These are phyloP conservation scores for Hiodon tergisus DNA, from an alignment of 2,113 vertebrate species.

Conservation along the genomic window DNA sequence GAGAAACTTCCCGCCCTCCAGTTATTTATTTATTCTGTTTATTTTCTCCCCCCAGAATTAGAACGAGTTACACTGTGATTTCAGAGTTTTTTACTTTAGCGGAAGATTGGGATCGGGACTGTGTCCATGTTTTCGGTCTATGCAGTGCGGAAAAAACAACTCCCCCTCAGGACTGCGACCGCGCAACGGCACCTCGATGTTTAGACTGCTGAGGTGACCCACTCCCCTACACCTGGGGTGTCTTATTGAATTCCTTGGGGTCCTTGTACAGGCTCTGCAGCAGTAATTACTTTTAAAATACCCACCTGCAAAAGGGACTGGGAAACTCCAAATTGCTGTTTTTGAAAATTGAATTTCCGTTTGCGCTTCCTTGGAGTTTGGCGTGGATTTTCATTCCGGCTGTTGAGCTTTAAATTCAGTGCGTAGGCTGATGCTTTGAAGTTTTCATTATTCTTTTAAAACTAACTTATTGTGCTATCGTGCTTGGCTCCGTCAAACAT, in stretches of 20 bases:
- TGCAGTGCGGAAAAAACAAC: neutral
- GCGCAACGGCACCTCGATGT: too few relatives aligned
- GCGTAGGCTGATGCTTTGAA: neutral
- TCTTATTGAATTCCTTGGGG: neutral
- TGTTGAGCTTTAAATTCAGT: neutral
- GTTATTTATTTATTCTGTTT: too few relatives aligned
- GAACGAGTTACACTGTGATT: neutral
- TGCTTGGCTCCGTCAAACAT: too few relatives aligned
- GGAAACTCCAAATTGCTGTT: neutral
- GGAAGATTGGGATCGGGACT: neutral
- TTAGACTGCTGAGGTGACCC: too few relatives aligned
- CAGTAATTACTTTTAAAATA: constrained; percentile 6
- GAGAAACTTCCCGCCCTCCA: too few relatives aligned
- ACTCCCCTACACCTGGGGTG: neutral
- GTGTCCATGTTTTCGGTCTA: neutral
- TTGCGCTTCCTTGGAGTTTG: too few relatives aligned
- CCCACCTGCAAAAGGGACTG: neutral
- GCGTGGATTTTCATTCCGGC: neutral
- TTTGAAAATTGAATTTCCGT: too few relatives aligned
- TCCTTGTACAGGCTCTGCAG: neutral
- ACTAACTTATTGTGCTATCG: neutral
- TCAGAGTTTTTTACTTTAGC: neutral
- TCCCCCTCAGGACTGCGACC: neutral
- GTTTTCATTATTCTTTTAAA: too few relatives aligned
- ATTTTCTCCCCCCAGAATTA: too few relatives aligned